Evolutionary conservation across 2,888 invertebrate species (phyloP), one percentile per base, ranked within the genome.

Genomic region (Galerucella calmariensis): DNA sequence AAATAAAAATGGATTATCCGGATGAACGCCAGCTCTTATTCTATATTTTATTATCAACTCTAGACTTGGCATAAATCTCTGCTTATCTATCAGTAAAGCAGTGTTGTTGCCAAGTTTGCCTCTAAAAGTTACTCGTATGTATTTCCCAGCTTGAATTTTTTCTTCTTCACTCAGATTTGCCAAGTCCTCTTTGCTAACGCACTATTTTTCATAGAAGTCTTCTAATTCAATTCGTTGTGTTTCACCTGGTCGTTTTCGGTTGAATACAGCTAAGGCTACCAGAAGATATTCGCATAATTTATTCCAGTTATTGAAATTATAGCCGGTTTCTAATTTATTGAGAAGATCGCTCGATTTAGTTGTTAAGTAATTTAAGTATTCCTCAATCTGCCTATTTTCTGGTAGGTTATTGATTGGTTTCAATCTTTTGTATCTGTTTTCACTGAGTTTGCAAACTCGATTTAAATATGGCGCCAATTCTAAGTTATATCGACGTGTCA

Each of bases 1-100:
- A 72, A 72, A 72, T 24, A 72, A 66, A 56, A 58, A 72, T 58
- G 16, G 53, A 65, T 72, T 71, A 35, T 66, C 62, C 27, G 62
- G 70, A 24, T 53, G 63, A 14, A 71, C 63, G 41, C 53, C 63
- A 41, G 56, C 63, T 62, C 20, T 35, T 53, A 35, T 11, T 71
- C 70, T 63, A 41, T 65, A 53, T 53, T 63, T 65, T 48, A 71
- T 35, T 44, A 63, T 10, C 3, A 51, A 16, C 12, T 65, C 56
- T n/a, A 71, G 41, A 27, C n/a, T 14, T 51, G 63, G 70, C 12
- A 70, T 24, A 35, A 68, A 44, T 35, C 16, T n/a, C 20, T 41
- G 14, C 41, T 44, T 69, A 16, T 69, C 69, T n/a, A 59, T 59
- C 11, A 69, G 58, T 59, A 69, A 69, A 2, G 69, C 58, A 14